Evolutionary conservation across 2,113 vertebrate species (phyloP).

Genomic region (Vulpes vulpes): DNA sequence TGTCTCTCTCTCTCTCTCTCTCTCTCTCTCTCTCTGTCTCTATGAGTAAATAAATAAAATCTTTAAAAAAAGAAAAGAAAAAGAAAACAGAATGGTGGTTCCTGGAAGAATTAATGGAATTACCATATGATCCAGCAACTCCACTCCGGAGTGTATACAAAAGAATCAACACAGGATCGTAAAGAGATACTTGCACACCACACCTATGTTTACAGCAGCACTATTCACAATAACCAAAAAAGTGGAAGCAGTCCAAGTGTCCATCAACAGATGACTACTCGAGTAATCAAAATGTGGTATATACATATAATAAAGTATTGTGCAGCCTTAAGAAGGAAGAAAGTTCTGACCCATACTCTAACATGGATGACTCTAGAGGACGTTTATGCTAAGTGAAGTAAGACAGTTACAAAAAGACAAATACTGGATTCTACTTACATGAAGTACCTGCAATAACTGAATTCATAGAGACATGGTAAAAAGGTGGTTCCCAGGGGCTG

Average conservation of each 20-base stretch:
- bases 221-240: neutral
- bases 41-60: too few species aligned
- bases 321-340: neutral
- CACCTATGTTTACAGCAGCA: neutral
- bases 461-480: neutral
- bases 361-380: neutral
- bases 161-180: neutral
- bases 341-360: neutral
- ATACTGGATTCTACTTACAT: neutral
- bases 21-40: too few species aligned
- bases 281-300: neutral
- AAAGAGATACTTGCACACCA: neutral
- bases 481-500: neutral
- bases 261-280: neutral
- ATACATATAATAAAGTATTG: neutral
- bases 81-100: neutral
- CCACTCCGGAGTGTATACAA: neutral
- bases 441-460: neutral
- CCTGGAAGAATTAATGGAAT: neutral
- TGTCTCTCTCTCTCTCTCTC: too few species aligned
- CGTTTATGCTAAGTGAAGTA: neutral
- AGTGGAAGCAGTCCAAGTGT: neutral
- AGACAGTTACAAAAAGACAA: neutral
- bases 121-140: neutral
- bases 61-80: neutral